These are phyloP conservation scores for Cyanoramphus novaezelandiae DNA, from an alignment of 2,113 vertebrate species.

Conservation along the genomic window DNA sequence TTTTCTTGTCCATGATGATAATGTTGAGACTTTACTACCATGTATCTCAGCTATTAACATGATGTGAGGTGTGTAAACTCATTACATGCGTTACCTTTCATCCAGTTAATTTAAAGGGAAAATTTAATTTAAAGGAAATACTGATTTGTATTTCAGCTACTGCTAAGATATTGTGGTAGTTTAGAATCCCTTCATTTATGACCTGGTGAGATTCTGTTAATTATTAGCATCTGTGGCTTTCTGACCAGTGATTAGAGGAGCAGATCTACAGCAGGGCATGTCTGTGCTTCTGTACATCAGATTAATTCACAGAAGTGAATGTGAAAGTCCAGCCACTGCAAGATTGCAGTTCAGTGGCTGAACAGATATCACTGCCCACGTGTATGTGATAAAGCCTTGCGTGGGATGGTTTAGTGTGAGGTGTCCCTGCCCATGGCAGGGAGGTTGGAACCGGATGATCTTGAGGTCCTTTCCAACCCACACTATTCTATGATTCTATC, in stretches of 20 bases:
- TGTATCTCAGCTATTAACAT: neutral
- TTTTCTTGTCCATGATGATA: neutral
- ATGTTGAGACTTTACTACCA: neutral
- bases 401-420: no score
- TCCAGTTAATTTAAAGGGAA: neutral
- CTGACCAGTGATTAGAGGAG: neutral
- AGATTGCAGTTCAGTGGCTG: neutral
- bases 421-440: no score
- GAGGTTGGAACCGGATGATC: no score
- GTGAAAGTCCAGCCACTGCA: neutral
- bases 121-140: neutral
- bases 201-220: neutral
- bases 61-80: neutral
- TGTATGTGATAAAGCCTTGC: neutral
- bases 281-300: slow-evolving; percentile 7
- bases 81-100: neutral
- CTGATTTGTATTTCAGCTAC: neutral
- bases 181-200: neutral
- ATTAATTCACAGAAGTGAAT: neutral
- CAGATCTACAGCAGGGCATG: neutral
- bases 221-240: neutral
- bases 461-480: no score
- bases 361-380: neutral
- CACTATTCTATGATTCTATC: no score
- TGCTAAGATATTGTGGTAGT: neutral